Evolutionary conservation across 1,140 invertebrate genomes (phyloP).

Genomic region (Agrilus planipennis): DNA sequence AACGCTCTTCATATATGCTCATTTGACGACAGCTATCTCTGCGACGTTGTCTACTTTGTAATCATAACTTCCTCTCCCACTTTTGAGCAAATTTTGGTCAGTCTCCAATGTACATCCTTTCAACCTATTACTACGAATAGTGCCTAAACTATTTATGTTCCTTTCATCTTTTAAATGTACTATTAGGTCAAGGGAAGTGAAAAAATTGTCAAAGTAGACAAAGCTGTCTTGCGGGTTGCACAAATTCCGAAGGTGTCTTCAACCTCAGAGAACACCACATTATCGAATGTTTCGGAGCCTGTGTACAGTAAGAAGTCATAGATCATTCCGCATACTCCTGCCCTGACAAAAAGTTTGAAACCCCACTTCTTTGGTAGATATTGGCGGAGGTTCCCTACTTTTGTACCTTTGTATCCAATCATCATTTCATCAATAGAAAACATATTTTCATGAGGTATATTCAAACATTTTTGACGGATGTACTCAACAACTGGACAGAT

Average conservation of each 20-base stretch:
- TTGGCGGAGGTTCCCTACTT: too few relatives aligned
- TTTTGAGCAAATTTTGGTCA: too few relatives aligned
- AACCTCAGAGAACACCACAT: background rate
- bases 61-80: conserved; percentile 11
- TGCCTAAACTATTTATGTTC: conserved; percentile 6
- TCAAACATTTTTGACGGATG: too few relatives aligned
- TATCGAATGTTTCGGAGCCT: conserved; percentile 8
- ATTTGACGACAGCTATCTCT: conserved; percentile 14
- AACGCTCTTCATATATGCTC: conserved; percentile 15
- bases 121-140: conserved; percentile 4
- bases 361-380: conserved; percentile 27
- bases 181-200: conserved; percentile 1
- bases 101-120: background rate
- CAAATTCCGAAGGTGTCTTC: conserved; percentile 7
- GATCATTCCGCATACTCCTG: conserved; percentile 27
- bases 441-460: too few relatives aligned
- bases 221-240: background rate
- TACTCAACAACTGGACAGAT: too few relatives aligned
- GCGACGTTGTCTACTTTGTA: conserved; percentile 11
- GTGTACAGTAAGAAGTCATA: conserved; percentile 33
- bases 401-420: too few relatives aligned
- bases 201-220: conserved; percentile 10
- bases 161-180: background rate
- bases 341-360: conserved; percentile 32
- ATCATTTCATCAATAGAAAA: too few relatives aligned